phyloP scores from a whole-genome alignment of 2,113 vertebrate species.

The Alligator mississippiensis region DNA sequence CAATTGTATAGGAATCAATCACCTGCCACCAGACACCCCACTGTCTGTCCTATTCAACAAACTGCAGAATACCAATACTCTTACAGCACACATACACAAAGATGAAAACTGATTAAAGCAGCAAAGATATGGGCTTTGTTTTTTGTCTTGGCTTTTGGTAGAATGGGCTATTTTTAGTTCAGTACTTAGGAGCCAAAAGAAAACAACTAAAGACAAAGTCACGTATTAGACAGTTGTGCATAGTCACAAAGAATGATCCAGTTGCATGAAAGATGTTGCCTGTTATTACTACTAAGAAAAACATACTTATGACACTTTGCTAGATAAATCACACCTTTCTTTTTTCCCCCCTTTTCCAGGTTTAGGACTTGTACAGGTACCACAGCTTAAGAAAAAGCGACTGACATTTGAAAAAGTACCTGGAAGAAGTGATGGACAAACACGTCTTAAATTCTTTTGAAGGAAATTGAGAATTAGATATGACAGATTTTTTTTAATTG shows the following conservation, averaged over 20 bases:
- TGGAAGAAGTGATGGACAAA: slow-evolving; percentile 92
- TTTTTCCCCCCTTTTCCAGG: slow-evolving; percentile 43
- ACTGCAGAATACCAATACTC: background rate
- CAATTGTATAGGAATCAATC: background rate
- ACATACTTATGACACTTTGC: background rate
- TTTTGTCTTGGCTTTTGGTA: background rate
- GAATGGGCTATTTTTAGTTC: background rate
- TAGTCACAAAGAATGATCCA: background rate
- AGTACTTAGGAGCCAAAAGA: background rate
- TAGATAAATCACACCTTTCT: background rate
- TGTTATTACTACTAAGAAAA: slow-evolving; percentile 12
- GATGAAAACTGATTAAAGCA: background rate
- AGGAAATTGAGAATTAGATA: background rate
- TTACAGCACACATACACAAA: background rate
- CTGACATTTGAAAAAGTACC: slow-evolving; percentile 89
- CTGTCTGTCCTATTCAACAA: background rate
- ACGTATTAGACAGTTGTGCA: background rate
- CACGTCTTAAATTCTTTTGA: slow-evolving; percentile 89
- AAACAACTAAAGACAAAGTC: background rate
- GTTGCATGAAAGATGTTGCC: background rate
- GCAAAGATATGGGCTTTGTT: background rate
- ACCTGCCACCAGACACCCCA: background rate
- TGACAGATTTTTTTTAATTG: background rate
- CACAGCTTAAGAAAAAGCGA: slow-evolving; percentile 81
- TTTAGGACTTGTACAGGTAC: slow-evolving; percentile 40